A percentile compares a stretch with the other conserved stretches of the same genome.
These are phyloP conservation scores for Momotus momota DNA, from an alignment of 2,797 vertebrate species.

Conservation along the genomic window DNA sequence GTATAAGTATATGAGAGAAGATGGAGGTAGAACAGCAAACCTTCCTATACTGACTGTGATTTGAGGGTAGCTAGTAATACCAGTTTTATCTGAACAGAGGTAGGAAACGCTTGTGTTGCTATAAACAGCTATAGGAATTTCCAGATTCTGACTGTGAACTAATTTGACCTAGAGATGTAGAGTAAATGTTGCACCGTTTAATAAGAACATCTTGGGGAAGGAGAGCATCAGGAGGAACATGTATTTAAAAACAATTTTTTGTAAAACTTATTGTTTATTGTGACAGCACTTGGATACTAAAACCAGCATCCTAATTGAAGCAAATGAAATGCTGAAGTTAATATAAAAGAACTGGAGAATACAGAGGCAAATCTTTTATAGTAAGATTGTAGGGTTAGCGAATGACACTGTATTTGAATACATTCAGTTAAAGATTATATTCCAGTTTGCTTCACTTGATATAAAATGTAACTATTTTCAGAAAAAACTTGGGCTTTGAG, in stretches of 20 bases:
- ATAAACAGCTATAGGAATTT: not conserved
- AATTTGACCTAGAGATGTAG: not conserved
- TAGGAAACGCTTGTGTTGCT: not conserved
- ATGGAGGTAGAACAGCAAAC: not conserved
- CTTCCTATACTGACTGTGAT: not conserved
- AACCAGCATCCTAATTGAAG: not conserved
- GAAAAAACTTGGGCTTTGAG: not conserved
- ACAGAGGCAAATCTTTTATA: not conserved
- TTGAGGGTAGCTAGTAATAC: not conserved
- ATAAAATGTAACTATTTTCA: not conserved
- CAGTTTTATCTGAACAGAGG: not conserved
- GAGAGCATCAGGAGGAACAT: not conserved
- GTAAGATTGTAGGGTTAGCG: not conserved
- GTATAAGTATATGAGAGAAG: not conserved
- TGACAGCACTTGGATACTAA: not conserved
- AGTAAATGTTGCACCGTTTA: not conserved
- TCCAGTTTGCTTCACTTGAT: not conserved
- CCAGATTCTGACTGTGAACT: not conserved
- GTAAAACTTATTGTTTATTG: not conserved
- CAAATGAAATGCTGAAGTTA: not conserved
- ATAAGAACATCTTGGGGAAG: not conserved
- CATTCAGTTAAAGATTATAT: not conserved
- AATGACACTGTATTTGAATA: not conserved
- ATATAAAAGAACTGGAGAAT: not conserved
- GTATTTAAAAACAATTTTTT: not conserved